phyloP scores from a whole-genome alignment of 2,888 invertebrate species.

The Hedya salicella region DNA sequence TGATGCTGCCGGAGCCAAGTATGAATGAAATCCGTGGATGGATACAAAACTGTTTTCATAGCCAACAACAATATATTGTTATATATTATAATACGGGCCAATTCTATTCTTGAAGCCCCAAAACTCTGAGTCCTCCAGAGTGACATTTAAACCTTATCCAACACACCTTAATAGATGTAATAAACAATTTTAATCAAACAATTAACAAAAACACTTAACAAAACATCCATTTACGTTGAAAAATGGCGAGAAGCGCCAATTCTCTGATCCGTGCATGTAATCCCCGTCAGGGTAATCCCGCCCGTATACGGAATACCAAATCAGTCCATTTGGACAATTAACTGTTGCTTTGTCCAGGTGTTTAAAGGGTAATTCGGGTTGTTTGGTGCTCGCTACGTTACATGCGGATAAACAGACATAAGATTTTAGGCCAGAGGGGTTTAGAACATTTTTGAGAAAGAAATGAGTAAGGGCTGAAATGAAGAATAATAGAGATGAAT shows the following conservation, averaged over 20 bases:
- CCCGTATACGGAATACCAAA: slow-evolving; percentile 55
- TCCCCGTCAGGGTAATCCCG: slow-evolving; percentile 48
- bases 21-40: too few relatives aligned
- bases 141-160: too few relatives aligned
- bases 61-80: too few relatives aligned
- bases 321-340: slow-evolving; percentile 46
- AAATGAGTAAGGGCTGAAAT: too few relatives aligned
- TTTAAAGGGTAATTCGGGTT: slow-evolving; percentile 26
- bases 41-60: too few relatives aligned
- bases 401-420: not conserved
- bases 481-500: too few relatives aligned
- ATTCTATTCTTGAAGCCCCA: too few relatives aligned
- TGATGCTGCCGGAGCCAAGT: too few relatives aligned
- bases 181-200: slow-evolving; percentile 2
- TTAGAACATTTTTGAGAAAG: too few relatives aligned
- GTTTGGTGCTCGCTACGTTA: not conserved
- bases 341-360: slow-evolving; percentile 32
- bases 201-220: not conserved
- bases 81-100: too few relatives aligned
- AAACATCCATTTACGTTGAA: slow-evolving; percentile 12
- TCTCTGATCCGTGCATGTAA: slow-evolving; percentile 45
- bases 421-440: too few relatives aligned
- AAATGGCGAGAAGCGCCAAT: slow-evolving; percentile 18
- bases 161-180: not conserved
- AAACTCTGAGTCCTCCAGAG: too few relatives aligned